Evolutionary conservation across 2,888 invertebrate species (phyloP).

Genomic region (Magallana nippona): DNA sequence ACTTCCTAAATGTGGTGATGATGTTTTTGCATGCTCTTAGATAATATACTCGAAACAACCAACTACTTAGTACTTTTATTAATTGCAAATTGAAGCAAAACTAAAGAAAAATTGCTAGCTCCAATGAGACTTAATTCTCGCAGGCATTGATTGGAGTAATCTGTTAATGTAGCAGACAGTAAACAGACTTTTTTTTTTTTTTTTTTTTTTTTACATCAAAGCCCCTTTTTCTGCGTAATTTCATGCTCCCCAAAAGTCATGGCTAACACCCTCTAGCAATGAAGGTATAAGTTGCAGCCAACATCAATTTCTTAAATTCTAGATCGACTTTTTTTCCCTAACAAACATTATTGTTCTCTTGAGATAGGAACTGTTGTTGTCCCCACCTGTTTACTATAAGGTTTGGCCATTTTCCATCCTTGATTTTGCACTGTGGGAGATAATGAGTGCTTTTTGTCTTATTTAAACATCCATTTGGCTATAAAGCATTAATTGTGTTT

Average conservation of each 20-base stretch:
- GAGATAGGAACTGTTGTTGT: not conserved
- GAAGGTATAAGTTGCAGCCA: no score
- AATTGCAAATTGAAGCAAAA: constrained; percentile 3
- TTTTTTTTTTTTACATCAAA: not conserved
- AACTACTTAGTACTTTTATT: not conserved
- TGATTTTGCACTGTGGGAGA: constrained; percentile 14
- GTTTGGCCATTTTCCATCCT: constrained; percentile 29
- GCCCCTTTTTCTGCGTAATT: not conserved
- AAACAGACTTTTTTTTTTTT: not conserved
- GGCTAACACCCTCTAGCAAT: no score
- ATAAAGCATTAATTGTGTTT: constrained; percentile 22
- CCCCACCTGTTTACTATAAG: not conserved
- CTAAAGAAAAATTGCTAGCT: not conserved
- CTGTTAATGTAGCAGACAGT: constrained; percentile 25
- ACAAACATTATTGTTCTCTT: not conserved
- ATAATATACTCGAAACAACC: not conserved
- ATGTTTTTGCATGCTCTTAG: no score
- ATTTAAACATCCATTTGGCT: constrained; percentile 33
- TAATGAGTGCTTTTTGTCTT: constrained; percentile 31
- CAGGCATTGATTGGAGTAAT: constrained; percentile 16
- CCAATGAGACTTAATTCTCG: not conserved
- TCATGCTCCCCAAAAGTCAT: no score
- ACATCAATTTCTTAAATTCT: no score
- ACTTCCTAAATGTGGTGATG: no score
- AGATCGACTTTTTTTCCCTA: no score